Evolutionary conservation across 2,797 vertebrate genomes (phyloP).

Genomic region (Aeoliscus strigatus): DNA sequence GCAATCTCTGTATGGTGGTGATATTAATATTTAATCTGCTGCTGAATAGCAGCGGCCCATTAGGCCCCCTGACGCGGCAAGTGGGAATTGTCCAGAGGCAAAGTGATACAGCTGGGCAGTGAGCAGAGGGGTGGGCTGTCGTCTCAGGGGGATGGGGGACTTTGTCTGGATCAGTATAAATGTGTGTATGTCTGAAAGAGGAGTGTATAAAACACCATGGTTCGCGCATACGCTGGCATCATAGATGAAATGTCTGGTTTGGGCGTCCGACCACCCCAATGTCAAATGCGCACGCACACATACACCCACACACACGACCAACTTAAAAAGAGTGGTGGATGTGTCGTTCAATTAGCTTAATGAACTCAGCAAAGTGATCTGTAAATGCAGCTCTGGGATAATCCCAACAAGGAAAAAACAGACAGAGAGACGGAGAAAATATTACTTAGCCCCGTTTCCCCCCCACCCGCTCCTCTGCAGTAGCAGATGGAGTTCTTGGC

Average conservation of each 20-base stretch:
- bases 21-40: constrained; percentile 85
- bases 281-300: constrained; percentile 10
- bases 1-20: constrained; percentile 79
- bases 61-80: constrained; percentile 78
- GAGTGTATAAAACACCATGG: constrained; percentile 42
- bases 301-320: constrained; percentile 45
- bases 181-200: constrained; percentile 28
- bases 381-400: constrained; percentile 84
- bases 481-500: constrained; percentile 92
- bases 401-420: constrained; percentile 72
- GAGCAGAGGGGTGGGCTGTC: constrained; percentile 69
- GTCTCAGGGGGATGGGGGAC: constrained; percentile 53
- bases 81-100: constrained; percentile 82
- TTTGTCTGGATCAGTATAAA: constrained; percentile 49
- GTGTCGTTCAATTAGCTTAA: constrained; percentile 81
- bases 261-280: too few species aligned
- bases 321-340: constrained; percentile 78
- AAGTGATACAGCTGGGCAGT: constrained; percentile 78
- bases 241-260: constrained; percentile 43
- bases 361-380: constrained; percentile 80
- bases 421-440: constrained; percentile 71
- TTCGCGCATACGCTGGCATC: constrained; percentile 37
- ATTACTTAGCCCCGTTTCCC: constrained; percentile 78
- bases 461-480: constrained; percentile 57
- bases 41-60: constrained; percentile 80